These are phyloP conservation scores for Lathronympha strigana DNA, from an alignment of 2,888 invertebrate genomes.

Conservation along the genomic window DNA sequence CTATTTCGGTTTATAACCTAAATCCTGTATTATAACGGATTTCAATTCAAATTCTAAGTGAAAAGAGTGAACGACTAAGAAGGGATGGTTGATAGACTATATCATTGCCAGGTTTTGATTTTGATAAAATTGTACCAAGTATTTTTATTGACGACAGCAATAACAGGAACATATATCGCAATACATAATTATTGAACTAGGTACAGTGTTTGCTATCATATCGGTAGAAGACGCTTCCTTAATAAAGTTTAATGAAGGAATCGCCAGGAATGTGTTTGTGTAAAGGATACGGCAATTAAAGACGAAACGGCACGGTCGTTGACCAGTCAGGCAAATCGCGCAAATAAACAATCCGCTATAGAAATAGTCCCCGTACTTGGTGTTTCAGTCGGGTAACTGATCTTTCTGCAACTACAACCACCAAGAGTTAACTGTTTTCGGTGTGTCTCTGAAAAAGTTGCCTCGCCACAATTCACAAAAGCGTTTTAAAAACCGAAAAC, in stretches of 20 bases:
- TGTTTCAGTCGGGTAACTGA: conserved; percentile 18
- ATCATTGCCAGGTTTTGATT: too few species aligned
- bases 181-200: too few species aligned
- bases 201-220: too few species aligned
- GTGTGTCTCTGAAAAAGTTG: not conserved
- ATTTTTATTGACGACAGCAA: too few species aligned
- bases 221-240: not conserved
- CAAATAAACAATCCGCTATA: conserved; percentile 46
- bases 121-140: too few species aligned
- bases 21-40: too few species aligned
- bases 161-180: too few species aligned
- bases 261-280: conserved; percentile 48
- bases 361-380: conserved; percentile 42
- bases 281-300: conserved; percentile 55
- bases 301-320: conserved; percentile 60
- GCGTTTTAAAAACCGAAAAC: too few species aligned
- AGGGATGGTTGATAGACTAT: too few species aligned
- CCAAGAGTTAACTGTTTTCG: not conserved
- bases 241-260: conserved; percentile 34
- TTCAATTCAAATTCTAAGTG: too few species aligned
- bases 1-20: too few species aligned
- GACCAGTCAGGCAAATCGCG: conserved; percentile 58
- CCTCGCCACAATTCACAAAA: not conserved
- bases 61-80: too few species aligned
- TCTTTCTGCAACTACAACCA: conserved; percentile 3